Base-by-base conservation (phyloP, 2,113 vertebrate species). In the Oostethus manadensis region DNA sequence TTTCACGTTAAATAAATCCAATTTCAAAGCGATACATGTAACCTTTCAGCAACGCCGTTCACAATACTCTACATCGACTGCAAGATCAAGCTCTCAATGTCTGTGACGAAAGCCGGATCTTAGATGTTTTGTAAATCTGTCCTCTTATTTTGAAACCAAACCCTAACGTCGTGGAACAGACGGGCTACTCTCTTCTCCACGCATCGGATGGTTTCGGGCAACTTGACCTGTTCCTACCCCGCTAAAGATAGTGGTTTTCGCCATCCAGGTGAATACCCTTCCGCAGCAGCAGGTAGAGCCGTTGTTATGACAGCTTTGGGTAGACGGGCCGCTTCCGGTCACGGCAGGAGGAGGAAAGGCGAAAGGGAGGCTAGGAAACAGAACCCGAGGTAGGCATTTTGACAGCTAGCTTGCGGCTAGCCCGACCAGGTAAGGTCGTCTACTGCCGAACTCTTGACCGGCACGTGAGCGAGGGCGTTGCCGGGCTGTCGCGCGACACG, bases 401-500 rank as follows among this genome's bases (percentile, higher is more conserved):
- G 81, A 78, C 81, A 86, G 77, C 63, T 82, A 81, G 73, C 78
- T 46, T 40, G 29, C 14, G 56, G 67, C 63, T 80, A 84, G 63
- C 72, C 56, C 38, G 51, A 29, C 7, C 70, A 77, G 78, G 77
- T 82, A 70, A 53, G 57, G 51, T 73, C 51, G 51, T 58, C 6
- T 13, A 38, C n/a, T 8, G 21, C 14, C 0, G 42, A n/a, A 16
- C 4, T 11, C 21, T 43, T 65, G 46, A 1, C 42, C 42, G 7
- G 48, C 38, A 23, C 51, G 38, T 48, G 60, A 26, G 26, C 10
- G 26, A 18, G 51, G 55, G 21, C 56, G 18, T 56, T 13, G 38
- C 7, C 1, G 44, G 10, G 59, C 49, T 56, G 60, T 58, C 11
- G 10, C 21, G 0, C 38, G 21, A 0, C n/a, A 20, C 17, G 23